Evolutionary conservation across 30 jellyfish, hydroid and myxozoan genomes (phyloP).

Genomic region (Rhopilema esculentum): DNA sequence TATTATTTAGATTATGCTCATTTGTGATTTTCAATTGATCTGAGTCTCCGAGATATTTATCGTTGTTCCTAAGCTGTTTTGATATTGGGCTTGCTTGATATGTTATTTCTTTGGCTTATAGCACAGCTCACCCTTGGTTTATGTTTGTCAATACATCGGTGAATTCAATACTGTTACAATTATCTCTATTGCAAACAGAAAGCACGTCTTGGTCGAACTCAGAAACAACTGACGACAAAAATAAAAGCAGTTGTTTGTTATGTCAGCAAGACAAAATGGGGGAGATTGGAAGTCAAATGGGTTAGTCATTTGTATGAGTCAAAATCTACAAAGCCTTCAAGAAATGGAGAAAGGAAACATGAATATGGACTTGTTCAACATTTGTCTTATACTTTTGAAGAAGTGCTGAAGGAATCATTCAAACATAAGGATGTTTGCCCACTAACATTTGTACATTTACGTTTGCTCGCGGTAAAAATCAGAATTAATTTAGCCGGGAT

Average conservation of each 20-base stretch:
- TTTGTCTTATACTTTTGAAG: constrained; percentile 49
- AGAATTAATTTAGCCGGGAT: not conserved
- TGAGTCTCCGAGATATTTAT: no score
- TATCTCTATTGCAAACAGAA: constrained; percentile 12
- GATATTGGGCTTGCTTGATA: no score
- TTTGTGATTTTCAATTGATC: no score
- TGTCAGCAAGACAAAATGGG: constrained; percentile 59
- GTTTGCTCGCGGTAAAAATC: no score
- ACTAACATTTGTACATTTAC: no score
- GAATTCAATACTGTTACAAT: no score
- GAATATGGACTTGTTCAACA: not conserved
- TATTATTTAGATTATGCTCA: no score
- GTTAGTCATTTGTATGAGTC: constrained; percentile 24
- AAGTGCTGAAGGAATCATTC: not conserved
- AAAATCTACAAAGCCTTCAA: not conserved
- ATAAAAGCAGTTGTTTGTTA: constrained; percentile 45
- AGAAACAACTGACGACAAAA: constrained; percentile 32
- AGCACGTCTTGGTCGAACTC: constrained; percentile 56
- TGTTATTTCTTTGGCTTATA: no score
- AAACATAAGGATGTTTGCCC: not conserved
- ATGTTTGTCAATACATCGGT: no score
- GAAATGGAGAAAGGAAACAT: not conserved
- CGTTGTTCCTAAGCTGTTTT: no score
- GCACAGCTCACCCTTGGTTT: no score
- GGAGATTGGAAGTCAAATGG: constrained; percentile 65